Conservation (phyloP, 2,797 vertebrate genomes). For the Holocentrus rufus region DNA sequence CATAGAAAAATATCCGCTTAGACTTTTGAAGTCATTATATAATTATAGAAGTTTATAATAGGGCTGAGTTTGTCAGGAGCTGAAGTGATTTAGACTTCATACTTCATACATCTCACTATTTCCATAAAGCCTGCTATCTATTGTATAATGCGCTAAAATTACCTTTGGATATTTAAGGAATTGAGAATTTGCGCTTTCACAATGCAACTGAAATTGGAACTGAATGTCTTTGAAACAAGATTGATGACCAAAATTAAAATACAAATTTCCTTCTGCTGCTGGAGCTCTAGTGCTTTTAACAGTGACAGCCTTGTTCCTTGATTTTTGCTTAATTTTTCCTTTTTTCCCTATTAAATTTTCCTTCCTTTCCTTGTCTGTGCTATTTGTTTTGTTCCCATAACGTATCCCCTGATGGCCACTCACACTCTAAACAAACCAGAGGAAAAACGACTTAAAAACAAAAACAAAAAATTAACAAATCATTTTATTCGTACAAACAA, state of each 20-base stretch:
- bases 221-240: conserved; percentile 1
- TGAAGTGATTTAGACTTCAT: background rate
- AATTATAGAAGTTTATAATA: no score
- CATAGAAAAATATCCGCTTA: no score
- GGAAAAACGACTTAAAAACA: conserved; percentile 24
- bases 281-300: background rate
- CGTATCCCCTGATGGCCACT: background rate
- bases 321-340: background rate
- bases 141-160: no score
- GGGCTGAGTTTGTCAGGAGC: background rate
- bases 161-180: no score
- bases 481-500: conserved; percentile 78
- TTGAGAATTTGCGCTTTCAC: no score
- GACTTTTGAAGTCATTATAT: no score
- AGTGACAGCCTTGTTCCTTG: background rate
- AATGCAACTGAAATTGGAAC: background rate
- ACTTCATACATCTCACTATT: background rate
- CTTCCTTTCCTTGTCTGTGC: background rate
- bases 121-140: background rate
- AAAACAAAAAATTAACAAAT: conserved; percentile 72
- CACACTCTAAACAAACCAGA: background rate
- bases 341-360: no score
- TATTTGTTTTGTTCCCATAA: background rate
- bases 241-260: background rate
- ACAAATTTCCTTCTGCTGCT: background rate